Base-by-base conservation (phyloP, 2,113 vertebrate genomes). In the Scolopax mira region DNA sequence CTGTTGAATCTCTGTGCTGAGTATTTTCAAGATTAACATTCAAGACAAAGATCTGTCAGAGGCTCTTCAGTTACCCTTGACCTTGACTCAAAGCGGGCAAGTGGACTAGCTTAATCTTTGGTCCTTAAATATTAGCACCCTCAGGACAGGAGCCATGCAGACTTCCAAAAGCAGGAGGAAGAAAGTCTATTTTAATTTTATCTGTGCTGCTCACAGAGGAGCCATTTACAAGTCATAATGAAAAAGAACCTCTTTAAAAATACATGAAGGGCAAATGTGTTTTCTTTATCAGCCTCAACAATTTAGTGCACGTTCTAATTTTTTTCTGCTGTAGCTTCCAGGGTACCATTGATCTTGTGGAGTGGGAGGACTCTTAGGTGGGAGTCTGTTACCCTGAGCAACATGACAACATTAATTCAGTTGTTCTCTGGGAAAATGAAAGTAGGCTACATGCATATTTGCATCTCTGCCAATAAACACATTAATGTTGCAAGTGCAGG, bases 191-290 rank as follows among this genome's bases (percentile, higher is more conserved):
- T 90, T 92, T 58, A 65, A 48, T 93, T 93, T 93, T 95, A 72
- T 93, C 55, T 84, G 46, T 67, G 14, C 55, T 44, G 18, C 72
- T 90, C 91, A 85, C 60, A 93, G 84, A 97, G 79, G 81, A 97
- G 51, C 54, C 24, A 66, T 96, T 96, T 96, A 90, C 30, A 87
- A 95, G 84, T 96, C 72, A 64, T 85, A 97, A 97, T 91, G 93
- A 97, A 97, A 90, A 96, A 96, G 86, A 93, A 75, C 61, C 44
- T 97, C 48, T 97, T 98, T 95, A 97, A 97, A 98, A 97, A 98
- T 97, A 96, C 94, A 96, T 97, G 95, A 97, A 97, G 85, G 80
- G 71, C 79, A 97, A 97, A 96, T 94, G 84, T 91, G 84, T 91
- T 98, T 97, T 97, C 97, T 97, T 97, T 97, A 96, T 96, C 84